Base-by-base conservation (phyloP, 1,140 invertebrate genomes). In the Drosophila ambigua region DNA sequence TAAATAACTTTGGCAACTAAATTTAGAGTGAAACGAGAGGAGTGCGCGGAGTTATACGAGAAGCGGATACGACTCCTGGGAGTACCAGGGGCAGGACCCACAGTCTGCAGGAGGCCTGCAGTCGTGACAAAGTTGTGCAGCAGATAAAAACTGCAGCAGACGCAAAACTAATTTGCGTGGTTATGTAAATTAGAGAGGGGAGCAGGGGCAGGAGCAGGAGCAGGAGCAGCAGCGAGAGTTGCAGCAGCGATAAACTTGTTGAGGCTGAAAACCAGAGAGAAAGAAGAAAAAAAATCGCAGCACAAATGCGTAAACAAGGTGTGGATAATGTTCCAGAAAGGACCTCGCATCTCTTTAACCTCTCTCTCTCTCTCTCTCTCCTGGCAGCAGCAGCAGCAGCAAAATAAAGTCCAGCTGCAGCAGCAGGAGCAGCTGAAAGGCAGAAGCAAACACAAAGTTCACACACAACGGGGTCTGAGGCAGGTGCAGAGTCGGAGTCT, bases 141-240 rank as follows among this genome's bases (percentile, higher is more conserved):
- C 81, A 87, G 81, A 85, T 85, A 87, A 87, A 87, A 85, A 87
- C 59, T 87, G 83, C 82, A 87, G 82, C 83, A 87, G 82, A 88
- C 82, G 83, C 83, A 87, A 87, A 87, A 87, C 82, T 87, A 87
- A 87, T 87, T 87, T 87, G 78, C 82, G 83, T 87, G 82, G 82
- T 87, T 87, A 87, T 87, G 82, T 87, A 87, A 87, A 87, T 87
- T 87, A 82, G 82, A 87, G 82, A 76, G 0, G 16, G 16, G 16
- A n/a, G n/a, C n/a, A n/a, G n/a, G 0, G 16, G 16, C 79, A 39
- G 69, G 74, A 77, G 6, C 5, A 7, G 6, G 81, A 81, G 79
- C 62, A 1, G 5, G 11, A 39, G 4, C 11, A n/a, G n/a, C 11
- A 39, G 11, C 11, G 11, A 13, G 35, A 39, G 35, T 39, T 39